Evolutionary conservation across 2,113 vertebrate genomes (phyloP).

Genomic region (Gymnogyps californianus): DNA sequence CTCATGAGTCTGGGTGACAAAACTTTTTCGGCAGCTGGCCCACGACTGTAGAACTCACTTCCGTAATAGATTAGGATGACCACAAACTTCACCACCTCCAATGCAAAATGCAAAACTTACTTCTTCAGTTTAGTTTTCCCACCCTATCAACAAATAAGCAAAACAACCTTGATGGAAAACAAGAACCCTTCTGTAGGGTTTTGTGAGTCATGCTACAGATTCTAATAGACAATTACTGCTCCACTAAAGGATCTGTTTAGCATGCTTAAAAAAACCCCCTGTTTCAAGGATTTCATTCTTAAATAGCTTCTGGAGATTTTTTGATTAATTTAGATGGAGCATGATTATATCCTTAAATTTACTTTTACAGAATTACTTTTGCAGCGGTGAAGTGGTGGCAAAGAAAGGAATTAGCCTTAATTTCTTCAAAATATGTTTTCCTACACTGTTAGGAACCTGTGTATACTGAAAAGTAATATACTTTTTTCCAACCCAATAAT

Average conservation of each 20-base stretch:
- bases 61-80: constrained; percentile 54
- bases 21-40: constrained; percentile 55
- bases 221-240: not conserved
- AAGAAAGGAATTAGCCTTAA: not conserved
- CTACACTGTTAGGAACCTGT: not conserved
- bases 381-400: not conserved
- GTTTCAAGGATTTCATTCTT: not conserved
- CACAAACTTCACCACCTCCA: not conserved
- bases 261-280: not conserved
- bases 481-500: not conserved
- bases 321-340: not conserved
- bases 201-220: not conserved
- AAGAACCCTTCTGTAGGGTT: not conserved
- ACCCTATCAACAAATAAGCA: not conserved
- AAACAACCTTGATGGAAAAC: not conserved
- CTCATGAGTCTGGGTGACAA: constrained; percentile 54
- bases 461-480: not conserved
- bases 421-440: not conserved
- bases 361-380: not conserved
- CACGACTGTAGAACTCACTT: constrained; percentile 44
- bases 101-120: not conserved
- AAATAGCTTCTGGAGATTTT: not conserved
- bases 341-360: not conserved
- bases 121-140: constrained; percentile 16
- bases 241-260: not conserved